Conservation (phyloP, 2,113 vertebrate genomes). For the Craseonycteris thonglongyai region DNA sequence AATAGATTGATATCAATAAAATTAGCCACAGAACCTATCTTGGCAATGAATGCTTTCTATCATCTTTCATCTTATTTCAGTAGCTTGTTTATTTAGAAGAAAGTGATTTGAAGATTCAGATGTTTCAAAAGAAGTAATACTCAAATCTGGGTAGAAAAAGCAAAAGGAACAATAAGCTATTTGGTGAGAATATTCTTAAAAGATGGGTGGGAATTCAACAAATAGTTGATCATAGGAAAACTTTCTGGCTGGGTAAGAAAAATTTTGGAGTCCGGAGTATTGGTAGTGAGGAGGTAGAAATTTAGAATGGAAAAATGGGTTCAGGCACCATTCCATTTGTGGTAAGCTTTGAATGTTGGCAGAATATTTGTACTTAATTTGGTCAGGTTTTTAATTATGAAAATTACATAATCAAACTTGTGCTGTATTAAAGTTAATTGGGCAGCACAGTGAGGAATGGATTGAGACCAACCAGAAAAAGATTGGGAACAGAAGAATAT, state of each 20-base stretch:
- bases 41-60: neutral
- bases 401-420: neutral
- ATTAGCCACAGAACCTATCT: neutral
- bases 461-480: neutral
- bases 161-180: neutral
- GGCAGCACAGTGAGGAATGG: neutral
- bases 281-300: neutral
- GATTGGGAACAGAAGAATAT: neutral
- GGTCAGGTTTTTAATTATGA: neutral
- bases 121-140: neutral
- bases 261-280: neutral
- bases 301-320: neutral
- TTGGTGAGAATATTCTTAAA: neutral
- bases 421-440: constrained; percentile 18
- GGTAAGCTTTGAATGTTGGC: neutral
- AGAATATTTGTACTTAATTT: neutral
- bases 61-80: neutral
- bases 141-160: neutral
- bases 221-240: neutral
- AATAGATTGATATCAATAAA: neutral
- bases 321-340: neutral
- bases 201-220: neutral
- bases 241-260: neutral
- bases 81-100: neutral
- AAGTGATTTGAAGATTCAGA: neutral